Percentiles rank a stretch among this genome's conserved stretches.
phyloP scores from a whole-genome alignment of 1,140 invertebrate species.

The Pachyrhynchus sulphureomaculatus region DNA sequence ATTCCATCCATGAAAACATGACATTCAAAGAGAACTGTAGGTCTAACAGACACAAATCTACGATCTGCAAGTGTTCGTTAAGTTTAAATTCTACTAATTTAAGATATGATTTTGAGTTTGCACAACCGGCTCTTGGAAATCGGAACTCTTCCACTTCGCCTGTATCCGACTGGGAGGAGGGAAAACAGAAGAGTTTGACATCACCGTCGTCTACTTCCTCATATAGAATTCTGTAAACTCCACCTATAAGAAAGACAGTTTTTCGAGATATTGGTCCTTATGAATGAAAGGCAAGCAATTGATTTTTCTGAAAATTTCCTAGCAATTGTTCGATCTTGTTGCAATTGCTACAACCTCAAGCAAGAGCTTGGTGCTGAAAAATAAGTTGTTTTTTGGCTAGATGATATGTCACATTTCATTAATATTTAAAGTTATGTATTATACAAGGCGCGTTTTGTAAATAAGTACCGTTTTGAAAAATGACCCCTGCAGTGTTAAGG shows the following conservation, averaged over 20 bases:
- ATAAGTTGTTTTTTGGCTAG: too few relatives aligned
- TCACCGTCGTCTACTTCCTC: conserved; percentile 95
- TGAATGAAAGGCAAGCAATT: background rate
- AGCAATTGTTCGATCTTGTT: too few relatives aligned
- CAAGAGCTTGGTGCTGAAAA: too few relatives aligned
- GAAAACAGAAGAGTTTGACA: conserved; percentile 88
- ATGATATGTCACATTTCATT: too few relatives aligned
- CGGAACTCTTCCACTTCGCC: conserved; percentile 87
- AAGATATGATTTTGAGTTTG: conserved; percentile 86
- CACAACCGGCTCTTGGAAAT: conserved; percentile 87
- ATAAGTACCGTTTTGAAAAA: too few relatives aligned
- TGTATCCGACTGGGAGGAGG: conserved; percentile 72
- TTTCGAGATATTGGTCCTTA: background rate
- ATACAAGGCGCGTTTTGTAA: too few relatives aligned
- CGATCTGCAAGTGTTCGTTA: conserved; percentile 64
- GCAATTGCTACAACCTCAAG: too few relatives aligned
- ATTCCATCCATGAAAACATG: conserved; percentile 90
- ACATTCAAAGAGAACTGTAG: conserved; percentile 71
- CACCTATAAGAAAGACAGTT: conserved; percentile 26
- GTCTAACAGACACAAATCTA: conserved; percentile 67
- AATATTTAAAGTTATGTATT: too few relatives aligned
- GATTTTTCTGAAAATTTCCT: too few relatives aligned
- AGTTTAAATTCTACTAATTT: conserved; percentile 86
- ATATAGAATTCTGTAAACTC: conserved; percentile 82
- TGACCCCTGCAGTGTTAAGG: too few relatives aligned